Conservation (phyloP, 2,113 vertebrate genomes). For the Mustela lutreola region DNA sequence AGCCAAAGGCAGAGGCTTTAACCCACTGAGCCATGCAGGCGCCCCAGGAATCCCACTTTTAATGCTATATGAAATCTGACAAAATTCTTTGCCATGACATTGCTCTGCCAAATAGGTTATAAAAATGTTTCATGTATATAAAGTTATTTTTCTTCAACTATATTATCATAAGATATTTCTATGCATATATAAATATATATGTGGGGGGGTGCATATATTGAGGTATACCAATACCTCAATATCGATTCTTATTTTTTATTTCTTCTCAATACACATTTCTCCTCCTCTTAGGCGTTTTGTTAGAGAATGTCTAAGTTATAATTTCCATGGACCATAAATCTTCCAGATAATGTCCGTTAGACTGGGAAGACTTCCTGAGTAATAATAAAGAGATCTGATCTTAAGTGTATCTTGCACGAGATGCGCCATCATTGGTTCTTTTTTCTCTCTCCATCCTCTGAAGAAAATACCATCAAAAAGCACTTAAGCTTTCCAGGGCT, state of each 20-base stretch:
- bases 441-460: slow-evolving; percentile 39
- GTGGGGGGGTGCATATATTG: too few species aligned
- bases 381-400: slow-evolving; percentile 31
- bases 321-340: background rate
- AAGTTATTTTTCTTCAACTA: background rate
- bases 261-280: slow-evolving; percentile 22
- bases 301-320: background rate
- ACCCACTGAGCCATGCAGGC: too few species aligned
- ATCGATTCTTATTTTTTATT: background rate
- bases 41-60: background rate
- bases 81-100: slow-evolving; percentile 33
- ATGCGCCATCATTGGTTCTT: background rate
- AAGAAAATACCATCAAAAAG: slow-evolving; percentile 30
- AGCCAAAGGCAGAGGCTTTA: too few species aligned
- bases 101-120: background rate
- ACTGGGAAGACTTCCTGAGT: background rate
- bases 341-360: slow-evolving; percentile 8
- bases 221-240: background rate
- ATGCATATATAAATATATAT: background rate
- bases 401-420: slow-evolving; percentile 34
- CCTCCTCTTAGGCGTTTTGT: background rate
- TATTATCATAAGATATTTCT: background rate
- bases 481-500: slow-evolving; percentile 53
- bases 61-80: background rate
- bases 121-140: background rate